Percentiles rank a stretch among this genome's conserved stretches.
Evolutionary conservation across 1,140 invertebrate genomes (phyloP).

Genomic region (Aleiodes sp.): DNA sequence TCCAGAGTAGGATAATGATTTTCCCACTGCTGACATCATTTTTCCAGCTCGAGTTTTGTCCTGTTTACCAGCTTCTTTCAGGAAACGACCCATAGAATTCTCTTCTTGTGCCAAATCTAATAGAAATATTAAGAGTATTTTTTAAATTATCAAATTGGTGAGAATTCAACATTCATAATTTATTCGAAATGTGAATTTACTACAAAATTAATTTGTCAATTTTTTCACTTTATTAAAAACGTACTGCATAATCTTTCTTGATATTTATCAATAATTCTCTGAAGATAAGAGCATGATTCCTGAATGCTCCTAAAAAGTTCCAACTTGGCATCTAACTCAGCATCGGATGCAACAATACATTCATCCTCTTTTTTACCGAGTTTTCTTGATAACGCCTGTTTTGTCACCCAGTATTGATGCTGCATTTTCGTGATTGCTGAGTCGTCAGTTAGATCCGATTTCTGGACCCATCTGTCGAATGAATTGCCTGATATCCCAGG

Average conservation of each 20-base stretch:
- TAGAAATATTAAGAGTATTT: no score
- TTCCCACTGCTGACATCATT: slow-evolving; percentile 93
- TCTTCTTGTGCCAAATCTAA: slow-evolving; percentile 91
- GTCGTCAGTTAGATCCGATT: slow-evolving; percentile 47
- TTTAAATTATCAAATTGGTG: no score
- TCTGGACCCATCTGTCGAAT: slow-evolving; percentile 53
- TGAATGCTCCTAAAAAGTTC: slow-evolving; percentile 96
- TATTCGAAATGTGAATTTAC: no score
- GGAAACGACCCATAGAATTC: slow-evolving; percentile 92
- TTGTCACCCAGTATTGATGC: slow-evolving; percentile 98
- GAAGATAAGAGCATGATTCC: slow-evolving; percentile 87
- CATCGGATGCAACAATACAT: slow-evolving; percentile 94
- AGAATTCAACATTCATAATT: no score
- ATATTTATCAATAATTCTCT: slow-evolving; percentile 92
- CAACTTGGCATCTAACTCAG: slow-evolving; percentile 96
- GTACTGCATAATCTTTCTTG: slow-evolving; percentile 90
- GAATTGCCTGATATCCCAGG: slow-evolving; percentile 50
- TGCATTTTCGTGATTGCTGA: slow-evolving; percentile 83
- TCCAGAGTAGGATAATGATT: slow-evolving; percentile 93
- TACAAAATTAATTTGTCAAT: background rate
- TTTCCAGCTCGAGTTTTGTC: slow-evolving; percentile 89
- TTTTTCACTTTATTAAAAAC: slow-evolving; percentile 38
- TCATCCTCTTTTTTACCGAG: slow-evolving; percentile 98
- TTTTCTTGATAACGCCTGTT: slow-evolving; percentile 93
- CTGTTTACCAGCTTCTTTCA: slow-evolving; percentile 93